Evolutionary conservation across 1,140 invertebrate species (phyloP), one percentile per base, ranked within the genome.

Genomic region (Agraylea sexmaculata): DNA sequence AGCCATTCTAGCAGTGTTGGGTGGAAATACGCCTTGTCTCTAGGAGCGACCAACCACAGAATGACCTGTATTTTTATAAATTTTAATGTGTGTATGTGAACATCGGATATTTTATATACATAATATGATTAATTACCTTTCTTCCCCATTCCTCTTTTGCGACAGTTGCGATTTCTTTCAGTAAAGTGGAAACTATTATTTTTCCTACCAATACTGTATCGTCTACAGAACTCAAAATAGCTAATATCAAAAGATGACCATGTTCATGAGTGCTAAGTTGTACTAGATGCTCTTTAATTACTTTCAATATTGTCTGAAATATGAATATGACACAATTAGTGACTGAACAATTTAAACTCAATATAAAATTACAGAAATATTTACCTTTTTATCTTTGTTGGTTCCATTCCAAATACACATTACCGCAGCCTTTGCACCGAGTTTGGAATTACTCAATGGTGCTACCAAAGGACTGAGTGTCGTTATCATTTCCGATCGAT

Each of bases 141-240:
- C 73, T 74, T 3, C 83, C 83, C 61, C 77, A 76, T 54, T 86
- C 78, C 57, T 83, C 77, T 19, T 63, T 54, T 1, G 76, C 76
- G 16, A 96, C 66, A 16, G 80, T 77, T 28, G 75, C 67, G 1
- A 90, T 51, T 53, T 83, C 74, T 5, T 70, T 75, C 18, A 83
- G 60, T 32, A 97, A 59, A 52, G 88, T 81, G 36, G 80, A 61
- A 13, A 87, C 61, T 29, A 87, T 74, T 10, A 78, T 75, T 63
- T 95, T 94, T 47, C 83, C 83, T 15, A 94, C 68, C 1, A 95
- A 62, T 32, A 88, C 80, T 2, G 91, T 96, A 52, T 97, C 91
- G 62, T 97, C 93, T 1, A 92, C 78, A n/a, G 74, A 71, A 57
- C 95, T 90, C 46, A 95, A 78, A 31, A 95, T 68, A 1, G 85